Conservation (phyloP, 1,140 invertebrate species). For the Bombus terrestris region DNA sequence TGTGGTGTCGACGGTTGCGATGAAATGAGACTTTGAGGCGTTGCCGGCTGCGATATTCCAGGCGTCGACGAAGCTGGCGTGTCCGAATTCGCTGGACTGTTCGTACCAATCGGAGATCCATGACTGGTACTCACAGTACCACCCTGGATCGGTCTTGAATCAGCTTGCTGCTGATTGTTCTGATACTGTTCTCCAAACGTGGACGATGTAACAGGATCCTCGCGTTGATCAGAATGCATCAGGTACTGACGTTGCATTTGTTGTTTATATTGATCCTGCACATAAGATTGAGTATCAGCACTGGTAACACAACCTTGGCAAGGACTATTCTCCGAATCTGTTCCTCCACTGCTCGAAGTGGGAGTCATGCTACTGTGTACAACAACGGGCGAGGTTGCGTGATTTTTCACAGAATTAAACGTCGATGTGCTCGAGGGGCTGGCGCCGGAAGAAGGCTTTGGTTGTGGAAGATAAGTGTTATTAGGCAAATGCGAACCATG, state of each 20-base stretch:
- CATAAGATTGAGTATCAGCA: constrained; percentile 72
- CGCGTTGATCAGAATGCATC: constrained; percentile 82
- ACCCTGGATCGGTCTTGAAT: constrained; percentile 88
- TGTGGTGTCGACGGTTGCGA: constrained; percentile 79
- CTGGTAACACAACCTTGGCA: constrained; percentile 75
- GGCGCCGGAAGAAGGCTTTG: constrained; percentile 78
- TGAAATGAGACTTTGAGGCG: constrained; percentile 78
- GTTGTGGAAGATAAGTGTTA: constrained; percentile 77
- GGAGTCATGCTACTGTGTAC: constrained; percentile 80
- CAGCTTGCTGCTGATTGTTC: constrained; percentile 72
- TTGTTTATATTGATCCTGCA: constrained; percentile 76
- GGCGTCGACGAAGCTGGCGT: constrained; percentile 74
- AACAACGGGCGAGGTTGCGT: constrained; percentile 78
- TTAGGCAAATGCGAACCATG: constrained; percentile 60
- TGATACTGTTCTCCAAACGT: constrained; percentile 85
- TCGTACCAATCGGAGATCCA: constrained; percentile 85
- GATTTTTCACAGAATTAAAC: constrained; percentile 76
- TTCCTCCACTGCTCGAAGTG: constrained; percentile 71
- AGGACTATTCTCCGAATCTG: constrained; percentile 73
- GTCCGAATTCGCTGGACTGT: constrained; percentile 79
- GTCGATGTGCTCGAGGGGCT: constrained; percentile 75
- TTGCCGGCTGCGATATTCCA: constrained; percentile 77
- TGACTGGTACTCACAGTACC: constrained; percentile 90
- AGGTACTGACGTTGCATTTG: constrained; percentile 76
- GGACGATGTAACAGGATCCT: constrained; percentile 88